Evolutionary conservation across 2,888 invertebrate genomes (phyloP).

Genomic region (Synergus itoensis): DNA sequence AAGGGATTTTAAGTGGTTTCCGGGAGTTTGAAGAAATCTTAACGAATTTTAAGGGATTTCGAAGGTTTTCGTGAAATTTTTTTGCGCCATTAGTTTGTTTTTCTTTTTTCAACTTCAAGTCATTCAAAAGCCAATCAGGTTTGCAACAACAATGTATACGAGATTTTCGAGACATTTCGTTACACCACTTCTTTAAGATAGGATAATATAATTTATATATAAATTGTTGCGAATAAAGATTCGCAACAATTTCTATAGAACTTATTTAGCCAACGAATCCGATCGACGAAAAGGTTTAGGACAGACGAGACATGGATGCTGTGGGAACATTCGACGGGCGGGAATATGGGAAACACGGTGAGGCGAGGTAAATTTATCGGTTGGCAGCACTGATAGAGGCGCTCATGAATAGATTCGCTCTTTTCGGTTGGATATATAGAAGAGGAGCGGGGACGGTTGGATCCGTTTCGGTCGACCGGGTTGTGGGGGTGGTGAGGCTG

Average conservation of each 20-base stretch:
- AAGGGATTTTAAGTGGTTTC: too few species aligned
- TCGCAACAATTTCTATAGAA: conserved; percentile 19
- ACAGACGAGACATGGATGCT: conserved; percentile 50
- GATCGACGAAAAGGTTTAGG: conserved; percentile 46
- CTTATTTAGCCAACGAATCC: conserved; percentile 24
- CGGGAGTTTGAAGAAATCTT: too few species aligned
- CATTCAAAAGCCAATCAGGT: too few species aligned
- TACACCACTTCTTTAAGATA: too few species aligned
- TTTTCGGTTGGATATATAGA: conserved; percentile 62
- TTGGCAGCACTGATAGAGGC: conserved; percentile 66
- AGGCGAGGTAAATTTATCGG: conserved; percentile 70
- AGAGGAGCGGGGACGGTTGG: conserved; percentile 47
- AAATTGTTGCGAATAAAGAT: too few species aligned
- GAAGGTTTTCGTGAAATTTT: too few species aligned
- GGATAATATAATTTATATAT: too few species aligned
- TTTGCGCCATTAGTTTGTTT: too few species aligned
- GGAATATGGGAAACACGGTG: conserved; percentile 52
- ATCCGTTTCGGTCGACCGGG: conserved; percentile 61
- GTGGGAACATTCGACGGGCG: conserved; percentile 39
- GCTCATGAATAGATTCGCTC: conserved; percentile 76
- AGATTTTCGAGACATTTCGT: too few species aligned
- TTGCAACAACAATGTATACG: too few species aligned
- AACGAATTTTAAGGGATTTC: too few species aligned
- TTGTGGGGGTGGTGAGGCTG: conserved; percentile 54
- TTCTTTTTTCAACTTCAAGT: too few species aligned